A percentile compares a stretch with the other conserved stretches of the same genome.
These are phyloP conservation scores for Ormyrus pomaceus DNA, from an alignment of 2,888 invertebrate species.

Conservation along the genomic window DNA sequence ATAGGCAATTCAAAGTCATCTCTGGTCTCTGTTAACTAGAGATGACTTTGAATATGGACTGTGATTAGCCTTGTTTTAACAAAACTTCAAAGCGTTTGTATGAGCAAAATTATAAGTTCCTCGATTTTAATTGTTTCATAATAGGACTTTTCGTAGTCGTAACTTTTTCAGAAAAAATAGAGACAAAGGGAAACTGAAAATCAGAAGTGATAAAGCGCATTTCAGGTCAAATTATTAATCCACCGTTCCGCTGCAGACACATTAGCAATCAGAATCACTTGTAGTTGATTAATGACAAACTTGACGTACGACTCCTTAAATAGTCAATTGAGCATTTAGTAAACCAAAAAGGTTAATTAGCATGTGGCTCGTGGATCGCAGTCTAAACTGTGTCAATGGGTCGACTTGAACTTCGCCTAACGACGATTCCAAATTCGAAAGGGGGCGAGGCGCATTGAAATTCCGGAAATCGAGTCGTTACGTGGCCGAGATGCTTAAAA, in stretches of 20 bases:
- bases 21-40: no score
- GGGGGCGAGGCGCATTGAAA: conserved; percentile 22
- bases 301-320: conserved; percentile 1
- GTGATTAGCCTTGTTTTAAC: no score
- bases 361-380: conserved; percentile 2
- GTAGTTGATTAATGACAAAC: neutral
- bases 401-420: conserved; percentile 41
- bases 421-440: conserved; percentile 25
- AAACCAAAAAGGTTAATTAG: conserved; percentile 43
- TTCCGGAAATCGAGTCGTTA: conserved; percentile 10
- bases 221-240: neutral
- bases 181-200: neutral
- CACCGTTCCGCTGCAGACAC: neutral
- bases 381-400: conserved; percentile 41
- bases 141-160: no score
- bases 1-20: no score
- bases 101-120: neutral
- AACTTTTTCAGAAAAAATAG: no score
- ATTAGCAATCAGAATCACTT: neutral
- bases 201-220: neutral
- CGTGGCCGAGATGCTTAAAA: no score
- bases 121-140: neutral
- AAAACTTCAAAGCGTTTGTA: neutral
- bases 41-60: no score
- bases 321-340: conserved; percentile 21